Evolutionary conservation across 2,113 vertebrate genomes (phyloP).

Genomic region (Fregata magnificens): DNA sequence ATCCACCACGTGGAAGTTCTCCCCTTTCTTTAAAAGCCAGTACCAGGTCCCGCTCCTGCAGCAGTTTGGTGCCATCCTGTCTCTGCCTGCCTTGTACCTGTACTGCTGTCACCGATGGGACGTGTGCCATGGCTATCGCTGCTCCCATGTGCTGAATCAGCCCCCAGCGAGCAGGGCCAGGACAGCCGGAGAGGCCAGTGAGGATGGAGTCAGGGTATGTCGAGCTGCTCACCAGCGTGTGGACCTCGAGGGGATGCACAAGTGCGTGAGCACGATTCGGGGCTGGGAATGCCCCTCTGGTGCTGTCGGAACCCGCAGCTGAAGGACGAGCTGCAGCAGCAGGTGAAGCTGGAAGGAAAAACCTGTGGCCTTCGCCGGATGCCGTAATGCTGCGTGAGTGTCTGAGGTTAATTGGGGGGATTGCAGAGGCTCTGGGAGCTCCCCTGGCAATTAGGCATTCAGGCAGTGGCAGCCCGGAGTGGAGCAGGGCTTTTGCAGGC

Average conservation of each 20-base stretch:
- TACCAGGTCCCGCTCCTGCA: not conserved
- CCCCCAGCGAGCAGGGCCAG: not conserved
- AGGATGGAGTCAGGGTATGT: not conserved
- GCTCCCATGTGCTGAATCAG: not conserved
- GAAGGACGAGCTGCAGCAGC: not conserved
- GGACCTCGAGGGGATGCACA: not conserved
- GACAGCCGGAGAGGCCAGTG: accelerated
- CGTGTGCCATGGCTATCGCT: accelerated
- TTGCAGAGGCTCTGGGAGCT: not conserved
- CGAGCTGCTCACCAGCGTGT: accelerated
- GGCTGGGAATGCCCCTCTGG: not conserved
- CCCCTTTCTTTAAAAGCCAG: not conserved
- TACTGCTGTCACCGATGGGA: accelerated
- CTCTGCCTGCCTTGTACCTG: not conserved
- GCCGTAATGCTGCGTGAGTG: accelerated
- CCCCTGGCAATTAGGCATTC: not conserved
- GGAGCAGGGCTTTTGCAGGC: not conserved
- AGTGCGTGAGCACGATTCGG: accelerated
- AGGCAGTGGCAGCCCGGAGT: not conserved
- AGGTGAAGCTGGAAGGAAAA: not conserved
- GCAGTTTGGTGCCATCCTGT: not conserved
- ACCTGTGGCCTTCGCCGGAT: accelerated
- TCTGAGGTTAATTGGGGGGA: no score
- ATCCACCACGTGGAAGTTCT: not conserved
- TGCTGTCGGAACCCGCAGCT: accelerated